These are phyloP conservation scores for Cnemophilus loriae DNA, from an alignment of 2,113 vertebrate genomes.

Conservation along the genomic window DNA sequence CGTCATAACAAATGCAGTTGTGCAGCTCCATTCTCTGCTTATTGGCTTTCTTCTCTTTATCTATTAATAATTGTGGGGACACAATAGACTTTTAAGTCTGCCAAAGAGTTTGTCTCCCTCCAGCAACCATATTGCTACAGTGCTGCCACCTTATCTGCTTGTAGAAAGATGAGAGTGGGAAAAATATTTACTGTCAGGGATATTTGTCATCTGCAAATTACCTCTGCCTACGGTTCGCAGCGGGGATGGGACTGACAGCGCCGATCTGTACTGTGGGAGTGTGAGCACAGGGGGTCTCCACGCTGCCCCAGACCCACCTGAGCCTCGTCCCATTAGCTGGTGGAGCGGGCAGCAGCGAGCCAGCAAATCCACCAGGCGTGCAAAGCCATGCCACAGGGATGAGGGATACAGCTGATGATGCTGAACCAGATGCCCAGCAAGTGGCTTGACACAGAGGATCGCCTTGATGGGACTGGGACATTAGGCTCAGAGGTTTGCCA, in stretches of 20 bases:
- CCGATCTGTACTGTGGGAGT: neutral
- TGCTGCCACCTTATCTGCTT: slow-evolving; percentile 56
- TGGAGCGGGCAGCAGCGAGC: fast-evolving
- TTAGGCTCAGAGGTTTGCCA: neutral
- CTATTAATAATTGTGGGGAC: slow-evolving; percentile 54
- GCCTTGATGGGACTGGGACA: neutral
- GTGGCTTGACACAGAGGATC: neutral
- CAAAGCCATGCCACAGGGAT: neutral
- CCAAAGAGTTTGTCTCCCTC: slow-evolving; percentile 52
- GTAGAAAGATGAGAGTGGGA: slow-evolving; percentile 32
- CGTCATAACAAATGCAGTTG: slow-evolving; percentile 18
- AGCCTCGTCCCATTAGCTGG: neutral
- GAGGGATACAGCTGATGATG: neutral
- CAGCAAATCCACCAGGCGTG: fast-evolving
- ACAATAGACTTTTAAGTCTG: slow-evolving; percentile 54
- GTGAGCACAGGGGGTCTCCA: neutral
- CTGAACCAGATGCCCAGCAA: neutral
- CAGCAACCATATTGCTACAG: slow-evolving; percentile 32
- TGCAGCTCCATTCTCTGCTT: slow-evolving; percentile 1
- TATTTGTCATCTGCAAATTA: slow-evolving; percentile 63
- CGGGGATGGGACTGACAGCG: neutral
- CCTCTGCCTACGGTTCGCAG: neutral
- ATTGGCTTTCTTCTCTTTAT: slow-evolving; percentile 59
- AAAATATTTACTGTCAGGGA: slow-evolving; percentile 55
- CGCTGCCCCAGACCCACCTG: neutral